Percentiles rank a stretch among this genome's conserved stretches.
phyloP scores from a whole-genome alignment of 2,888 invertebrate genomes.

The Melanotus villosus region DNA sequence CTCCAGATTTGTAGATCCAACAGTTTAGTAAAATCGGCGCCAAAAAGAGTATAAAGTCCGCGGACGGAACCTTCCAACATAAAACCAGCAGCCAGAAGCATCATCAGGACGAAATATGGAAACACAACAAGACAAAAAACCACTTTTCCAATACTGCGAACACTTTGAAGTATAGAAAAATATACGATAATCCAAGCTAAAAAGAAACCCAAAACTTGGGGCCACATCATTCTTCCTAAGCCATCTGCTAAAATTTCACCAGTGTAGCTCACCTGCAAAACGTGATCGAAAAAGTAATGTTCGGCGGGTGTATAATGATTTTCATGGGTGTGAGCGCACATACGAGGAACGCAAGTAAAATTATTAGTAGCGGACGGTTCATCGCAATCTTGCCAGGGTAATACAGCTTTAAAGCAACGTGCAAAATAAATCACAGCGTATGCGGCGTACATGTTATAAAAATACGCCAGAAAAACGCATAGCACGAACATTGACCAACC shows the following conservation, averaged over 20 bases:
- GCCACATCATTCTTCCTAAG: conserved; percentile 31
- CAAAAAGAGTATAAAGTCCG: conserved; percentile 10
- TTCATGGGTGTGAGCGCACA: conserved; percentile 1
- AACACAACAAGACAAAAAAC: conserved; percentile 30
- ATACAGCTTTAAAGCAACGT: conserved; percentile 68
- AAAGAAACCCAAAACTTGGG: conserved; percentile 24
- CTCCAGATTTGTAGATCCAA: conserved; percentile 67
- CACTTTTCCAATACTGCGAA: conserved; percentile 42
- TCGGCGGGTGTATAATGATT: conserved; percentile 25
- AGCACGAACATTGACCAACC: conserved; percentile 67
- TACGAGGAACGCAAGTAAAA: conserved; percentile 26
- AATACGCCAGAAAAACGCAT: conserved; percentile 65
- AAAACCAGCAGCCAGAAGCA: conserved; percentile 32
- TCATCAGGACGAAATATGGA: conserved; percentile 37
- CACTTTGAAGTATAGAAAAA: conserved; percentile 35
- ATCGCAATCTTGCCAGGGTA: conserved; percentile 65
- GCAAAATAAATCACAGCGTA: conserved; percentile 67
- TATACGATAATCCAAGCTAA: conserved; percentile 40
- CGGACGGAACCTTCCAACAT: conserved; percentile 32
- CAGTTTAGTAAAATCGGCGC: background rate
- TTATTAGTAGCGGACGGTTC: background rate
- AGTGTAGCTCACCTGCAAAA: conserved; percentile 22
- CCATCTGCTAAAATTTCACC: conserved; percentile 3
- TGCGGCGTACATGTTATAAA: conserved; percentile 65
- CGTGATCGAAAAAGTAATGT: conserved; percentile 35